Base-by-base conservation (phyloP, 2,797 vertebrate genomes). In the Sebastes trivittatus region DNA sequence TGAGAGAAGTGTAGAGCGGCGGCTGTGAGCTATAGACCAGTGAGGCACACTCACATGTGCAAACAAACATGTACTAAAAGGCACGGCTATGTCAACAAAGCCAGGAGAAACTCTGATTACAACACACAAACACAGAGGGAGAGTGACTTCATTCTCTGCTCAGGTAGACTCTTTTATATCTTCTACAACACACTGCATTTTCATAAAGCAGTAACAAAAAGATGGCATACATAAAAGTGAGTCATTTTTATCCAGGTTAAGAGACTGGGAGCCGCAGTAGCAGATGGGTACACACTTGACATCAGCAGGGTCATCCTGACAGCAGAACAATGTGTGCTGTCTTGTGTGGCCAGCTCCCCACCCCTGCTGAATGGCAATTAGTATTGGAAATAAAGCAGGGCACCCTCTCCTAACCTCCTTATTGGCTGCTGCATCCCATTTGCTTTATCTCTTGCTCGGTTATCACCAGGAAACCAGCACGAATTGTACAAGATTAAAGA, bases 341-440 rank as follows among this genome's bases (percentile, higher is more conserved):
- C 67, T 58, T 42, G 25, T 83, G 77, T 62, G 80, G 55, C 78
- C 75, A 77, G 83, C 73, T 78, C 75, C 64, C 86, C 86, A 74
- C 81, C 73, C 70, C 80, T 30, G 66, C 84, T 71, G 88, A 85
- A 90, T 89, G 79, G 72, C 77, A 93, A 94, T 94, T 90, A 92
- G 73, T 23, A 18, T 29, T 20, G 18, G 71, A 85, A 83, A 88
- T 42, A 85, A 88, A 89, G 77, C 79, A 77, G 60, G 70, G 23
- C 64, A 18, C 62, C 54, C 36, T 73, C 77, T 36, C 78, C 80
- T 83, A 80, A 82, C 82, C 78, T 78, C 54, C 72, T 16, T 60
- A 84, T 61, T 81, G 75, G 70, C 72, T 72, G 58, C 36, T 60
- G 71, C 58, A 36, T 60, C 60, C 74, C 27, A 75, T 75, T 77